Percentiles rank a stretch among this genome's conserved stretches.
Conservation (phyloP, 2,888 invertebrate genomes). For the Allacma fusca region DNA sequence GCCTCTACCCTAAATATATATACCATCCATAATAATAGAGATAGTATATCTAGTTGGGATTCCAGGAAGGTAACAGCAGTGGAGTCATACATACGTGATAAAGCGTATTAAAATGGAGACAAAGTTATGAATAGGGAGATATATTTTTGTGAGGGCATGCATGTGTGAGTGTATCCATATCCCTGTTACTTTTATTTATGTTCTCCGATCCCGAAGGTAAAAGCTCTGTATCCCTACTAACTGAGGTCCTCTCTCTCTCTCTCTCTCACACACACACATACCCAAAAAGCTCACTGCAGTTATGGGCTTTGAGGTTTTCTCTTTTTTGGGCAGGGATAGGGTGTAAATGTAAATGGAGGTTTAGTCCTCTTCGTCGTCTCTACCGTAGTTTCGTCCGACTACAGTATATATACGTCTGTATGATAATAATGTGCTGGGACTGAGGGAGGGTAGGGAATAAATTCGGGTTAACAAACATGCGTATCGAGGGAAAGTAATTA, state of each 20-base stretch:
- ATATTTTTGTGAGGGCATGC: no score
- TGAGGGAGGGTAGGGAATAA: slow-evolving; percentile 41
- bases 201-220: neutral
- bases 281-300: slow-evolving; percentile 12
- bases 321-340: neutral
- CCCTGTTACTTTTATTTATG: neutral
- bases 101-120: slow-evolving; percentile 15
- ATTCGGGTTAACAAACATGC: slow-evolving; percentile 51
- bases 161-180: no score
- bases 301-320: neutral
- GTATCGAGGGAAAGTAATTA: slow-evolving; percentile 51
- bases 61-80: no score
- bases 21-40: no score
- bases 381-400: neutral
- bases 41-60: no score
- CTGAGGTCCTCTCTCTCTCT: neutral
- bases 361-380: slow-evolving; percentile 16
- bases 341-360: slow-evolving; percentile 16
- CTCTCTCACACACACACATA: neutral
- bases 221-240: neutral
- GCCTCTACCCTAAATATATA: no score
- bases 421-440: slow-evolving; percentile 1
- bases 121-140: slow-evolving; percentile 14
- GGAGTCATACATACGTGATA: no score
- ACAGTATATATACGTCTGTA: neutral